Evolutionary conservation across 2,797 vertebrate genomes (phyloP).

Genomic region (Melanotaenia pygmaea): DNA sequence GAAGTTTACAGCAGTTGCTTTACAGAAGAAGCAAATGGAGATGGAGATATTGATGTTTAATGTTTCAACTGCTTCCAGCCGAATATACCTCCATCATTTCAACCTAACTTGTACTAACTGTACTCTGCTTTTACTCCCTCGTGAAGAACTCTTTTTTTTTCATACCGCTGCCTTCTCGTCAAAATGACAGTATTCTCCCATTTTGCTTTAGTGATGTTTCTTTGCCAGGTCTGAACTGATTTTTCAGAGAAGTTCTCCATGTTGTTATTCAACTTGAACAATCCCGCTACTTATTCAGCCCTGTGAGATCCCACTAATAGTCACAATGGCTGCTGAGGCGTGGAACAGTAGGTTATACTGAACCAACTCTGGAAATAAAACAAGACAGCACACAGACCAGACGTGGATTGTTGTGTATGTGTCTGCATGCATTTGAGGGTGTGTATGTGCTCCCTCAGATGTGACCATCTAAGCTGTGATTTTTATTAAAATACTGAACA

Average conservation of each 20-base stretch:
- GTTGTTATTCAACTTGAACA: conserved; percentile 78
- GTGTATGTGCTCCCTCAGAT: conserved; percentile 52
- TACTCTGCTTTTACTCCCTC: conserved; percentile 12
- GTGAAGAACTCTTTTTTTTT: conserved; percentile 6
- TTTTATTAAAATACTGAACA: conserved; percentile 77
- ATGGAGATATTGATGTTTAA: conserved; percentile 18
- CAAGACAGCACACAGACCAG: conserved; percentile 35
- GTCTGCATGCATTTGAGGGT: conserved; percentile 19
- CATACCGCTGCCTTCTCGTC: conserved; percentile 20
- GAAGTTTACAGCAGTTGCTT: conserved; percentile 9
- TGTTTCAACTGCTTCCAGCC: conserved; percentile 9
- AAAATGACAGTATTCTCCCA: conserved; percentile 39
- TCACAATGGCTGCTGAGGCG: conserved; percentile 64
- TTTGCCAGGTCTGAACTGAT: conserved; percentile 24
- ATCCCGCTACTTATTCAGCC: conserved; percentile 67
- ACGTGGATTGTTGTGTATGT: conserved; percentile 34
- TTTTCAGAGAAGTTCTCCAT: conserved; percentile 49
- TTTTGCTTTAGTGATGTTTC: conserved; percentile 43
- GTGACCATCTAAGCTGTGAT: conserved; percentile 73
- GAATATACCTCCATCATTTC: conserved; percentile 16
- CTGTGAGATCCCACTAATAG: conserved; percentile 76
- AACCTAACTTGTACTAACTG: conserved; percentile 2
- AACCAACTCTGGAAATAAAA: conserved; percentile 65
- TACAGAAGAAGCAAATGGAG: background rate
- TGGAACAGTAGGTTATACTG: conserved; percentile 62